Evolutionary conservation across 2,113 vertebrate genomes (phyloP).

Genomic region (Tachuris rubrigastra): DNA sequence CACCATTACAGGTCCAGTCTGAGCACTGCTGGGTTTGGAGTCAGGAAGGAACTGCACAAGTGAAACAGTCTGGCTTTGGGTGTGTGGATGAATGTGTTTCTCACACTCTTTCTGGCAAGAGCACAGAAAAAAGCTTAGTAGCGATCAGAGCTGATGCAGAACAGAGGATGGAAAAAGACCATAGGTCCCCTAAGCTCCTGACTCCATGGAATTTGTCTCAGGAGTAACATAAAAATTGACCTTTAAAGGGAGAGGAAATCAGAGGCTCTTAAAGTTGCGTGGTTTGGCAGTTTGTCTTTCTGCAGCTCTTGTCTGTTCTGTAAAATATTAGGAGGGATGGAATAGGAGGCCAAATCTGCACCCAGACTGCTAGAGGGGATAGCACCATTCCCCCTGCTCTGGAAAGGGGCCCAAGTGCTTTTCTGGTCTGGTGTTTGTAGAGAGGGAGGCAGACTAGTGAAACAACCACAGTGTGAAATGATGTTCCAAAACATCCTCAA

Average conservation of each 20-base stretch:
- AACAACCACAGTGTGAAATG: background rate
- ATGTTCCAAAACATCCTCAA: background rate
- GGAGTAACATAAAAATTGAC: slow-evolving; percentile 17
- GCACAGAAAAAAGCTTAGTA: background rate
- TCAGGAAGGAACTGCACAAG: background rate
- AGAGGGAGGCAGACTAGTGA: background rate
- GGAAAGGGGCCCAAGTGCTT: background rate
- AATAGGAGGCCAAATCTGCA: background rate
- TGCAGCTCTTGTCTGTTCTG: background rate
- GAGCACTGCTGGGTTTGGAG: background rate
- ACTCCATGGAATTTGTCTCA: background rate
- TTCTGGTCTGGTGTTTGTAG: background rate
- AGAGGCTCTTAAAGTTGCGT: background rate
- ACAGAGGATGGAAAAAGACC: background rate
- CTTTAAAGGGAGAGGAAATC: slow-evolving; percentile 12
- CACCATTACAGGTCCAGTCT: background rate
- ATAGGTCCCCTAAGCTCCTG: background rate
- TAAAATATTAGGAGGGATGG: background rate
- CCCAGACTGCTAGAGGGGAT: background rate
- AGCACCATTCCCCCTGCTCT: background rate
- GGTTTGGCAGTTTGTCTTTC: background rate
- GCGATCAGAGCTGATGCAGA: background rate
- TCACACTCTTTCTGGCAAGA: background rate
- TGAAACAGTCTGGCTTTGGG: background rate
- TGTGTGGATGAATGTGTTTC: background rate